These are phyloP conservation scores for Pheosia gnoma DNA, from an alignment of 2,888 invertebrate genomes.

Conservation along the genomic window DNA sequence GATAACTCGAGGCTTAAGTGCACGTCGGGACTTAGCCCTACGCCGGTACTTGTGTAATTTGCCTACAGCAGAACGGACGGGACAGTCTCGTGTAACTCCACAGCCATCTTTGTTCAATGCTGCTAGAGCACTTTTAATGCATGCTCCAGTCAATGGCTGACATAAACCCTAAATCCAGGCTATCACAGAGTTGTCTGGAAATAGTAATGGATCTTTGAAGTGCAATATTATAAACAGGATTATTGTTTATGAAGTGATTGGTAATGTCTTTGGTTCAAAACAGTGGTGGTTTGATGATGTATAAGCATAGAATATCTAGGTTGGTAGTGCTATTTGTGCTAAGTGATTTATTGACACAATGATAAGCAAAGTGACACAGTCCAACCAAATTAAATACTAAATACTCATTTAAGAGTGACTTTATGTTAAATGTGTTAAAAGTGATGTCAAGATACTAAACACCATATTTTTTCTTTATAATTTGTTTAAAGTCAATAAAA, in stretches of 20 bases:
- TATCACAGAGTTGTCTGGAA: slow-evolving; percentile 30
- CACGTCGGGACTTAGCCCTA: slow-evolving; percentile 90
- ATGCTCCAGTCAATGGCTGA: slow-evolving; percentile 72
- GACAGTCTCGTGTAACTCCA: slow-evolving; percentile 71
- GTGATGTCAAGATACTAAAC: slow-evolving; percentile 27
- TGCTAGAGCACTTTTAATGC: slow-evolving; percentile 80
- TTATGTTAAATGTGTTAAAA: slow-evolving; percentile 10
- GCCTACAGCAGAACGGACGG: slow-evolving; percentile 85
- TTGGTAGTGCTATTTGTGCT: slow-evolving; percentile 37
- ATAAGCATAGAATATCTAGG: slow-evolving; percentile 19
- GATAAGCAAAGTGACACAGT: slow-evolving; percentile 23
- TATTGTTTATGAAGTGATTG: slow-evolving; percentile 26
- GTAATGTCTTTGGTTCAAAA: slow-evolving; percentile 19
- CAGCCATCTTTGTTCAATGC: slow-evolving; percentile 82
- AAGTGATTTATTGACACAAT: slow-evolving; percentile 26
- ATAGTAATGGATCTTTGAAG: slow-evolving; percentile 23
- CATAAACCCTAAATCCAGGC: slow-evolving; percentile 37
- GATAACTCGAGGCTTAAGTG: slow-evolving; percentile 90
- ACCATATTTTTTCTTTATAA: slow-evolving; percentile 19
- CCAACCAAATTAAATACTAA: slow-evolving; percentile 9
- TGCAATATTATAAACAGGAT: slow-evolving; percentile 34
- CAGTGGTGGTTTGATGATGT: slow-evolving; percentile 24
- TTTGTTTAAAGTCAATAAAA: slow-evolving; percentile 14
- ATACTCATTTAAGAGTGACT: neutral
- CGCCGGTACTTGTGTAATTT: slow-evolving; percentile 88